phyloP scores from a whole-genome alignment of 2,888 invertebrate species.

The Lapara coniferarum region DNA sequence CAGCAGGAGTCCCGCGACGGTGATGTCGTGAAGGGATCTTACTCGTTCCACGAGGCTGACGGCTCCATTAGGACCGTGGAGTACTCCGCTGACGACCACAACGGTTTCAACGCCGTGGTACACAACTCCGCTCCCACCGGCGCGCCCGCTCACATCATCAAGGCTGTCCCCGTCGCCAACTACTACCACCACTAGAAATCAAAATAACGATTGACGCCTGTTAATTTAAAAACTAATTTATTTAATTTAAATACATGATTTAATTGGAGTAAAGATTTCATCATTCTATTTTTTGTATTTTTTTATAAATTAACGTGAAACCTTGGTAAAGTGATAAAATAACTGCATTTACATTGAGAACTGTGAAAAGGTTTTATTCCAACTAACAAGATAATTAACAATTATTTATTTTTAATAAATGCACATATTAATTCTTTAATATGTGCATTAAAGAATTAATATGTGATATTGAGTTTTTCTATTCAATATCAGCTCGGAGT shows the following conservation, averaged over 20 bases:
- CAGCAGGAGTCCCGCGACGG: constrained; percentile 78
- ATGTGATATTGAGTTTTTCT: no score
- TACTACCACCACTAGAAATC: constrained; percentile 40
- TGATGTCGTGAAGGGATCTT: constrained; percentile 82
- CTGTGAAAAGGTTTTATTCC: no score
- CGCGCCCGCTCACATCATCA: constrained; percentile 39
- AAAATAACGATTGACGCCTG: no score
- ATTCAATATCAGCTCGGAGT: no score
- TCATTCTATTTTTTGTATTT: not conserved
- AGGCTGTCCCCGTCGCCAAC: constrained; percentile 37
- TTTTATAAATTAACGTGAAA: not conserved
- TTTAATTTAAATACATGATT: constrained; percentile 18
- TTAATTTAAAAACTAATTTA: not conserved
- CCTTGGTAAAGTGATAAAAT: not conserved
- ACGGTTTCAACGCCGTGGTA: constrained; percentile 66
- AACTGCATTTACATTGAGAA: not conserved
- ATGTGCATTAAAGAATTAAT: no score
- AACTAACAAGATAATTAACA: no score
- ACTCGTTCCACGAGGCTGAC: constrained; percentile 78
- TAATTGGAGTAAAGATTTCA: constrained; percentile 3
- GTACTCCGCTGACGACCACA: constrained; percentile 75
- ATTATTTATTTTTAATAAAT: no score
- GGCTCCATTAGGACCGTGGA: constrained; percentile 79
- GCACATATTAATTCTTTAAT: no score
- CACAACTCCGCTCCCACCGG: constrained; percentile 48